Evolutionary conservation across 2,888 invertebrate genomes (phyloP).

Genomic region (Nebria salina): DNA sequence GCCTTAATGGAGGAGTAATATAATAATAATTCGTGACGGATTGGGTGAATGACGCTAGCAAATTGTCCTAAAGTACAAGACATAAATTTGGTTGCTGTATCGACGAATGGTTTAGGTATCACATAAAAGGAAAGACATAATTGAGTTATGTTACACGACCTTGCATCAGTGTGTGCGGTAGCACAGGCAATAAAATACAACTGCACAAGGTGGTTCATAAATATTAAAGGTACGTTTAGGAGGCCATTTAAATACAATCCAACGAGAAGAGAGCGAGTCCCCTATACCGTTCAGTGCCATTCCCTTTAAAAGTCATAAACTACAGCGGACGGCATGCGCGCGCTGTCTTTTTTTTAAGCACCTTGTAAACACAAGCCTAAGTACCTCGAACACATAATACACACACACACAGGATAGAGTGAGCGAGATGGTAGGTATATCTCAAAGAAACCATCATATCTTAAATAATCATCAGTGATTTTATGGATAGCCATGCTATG

Average conservation of each 20-base stretch:
- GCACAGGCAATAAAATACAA: slow-evolving; percentile 31
- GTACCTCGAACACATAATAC: slow-evolving; percentile 52
- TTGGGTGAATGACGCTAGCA: neutral
- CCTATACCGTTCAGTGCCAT: slow-evolving; percentile 22
- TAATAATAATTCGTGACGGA: neutral
- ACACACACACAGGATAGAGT: slow-evolving; percentile 6
- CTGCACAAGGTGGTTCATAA: slow-evolving; percentile 52
- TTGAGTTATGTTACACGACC: slow-evolving; percentile 38
- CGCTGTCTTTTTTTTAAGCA: slow-evolving; percentile 51
- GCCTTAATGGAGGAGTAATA: neutral
- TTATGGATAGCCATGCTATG: slow-evolving; percentile 59
- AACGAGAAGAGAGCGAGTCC: neutral
- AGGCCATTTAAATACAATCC: slow-evolving; percentile 56
- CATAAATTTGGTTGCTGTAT: slow-evolving; percentile 29
- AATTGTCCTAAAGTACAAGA: slow-evolving; percentile 23
- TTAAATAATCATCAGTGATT: slow-evolving; percentile 64
- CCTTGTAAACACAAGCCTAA: slow-evolving; percentile 61
- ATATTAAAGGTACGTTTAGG: slow-evolving; percentile 53
- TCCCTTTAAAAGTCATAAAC: slow-evolving; percentile 44
- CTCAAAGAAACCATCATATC: slow-evolving; percentile 51
- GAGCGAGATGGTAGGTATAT: too few relatives aligned
- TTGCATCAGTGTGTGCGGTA: slow-evolving; percentile 20
- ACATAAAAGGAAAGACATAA: slow-evolving; percentile 12
- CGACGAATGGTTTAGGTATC: neutral
- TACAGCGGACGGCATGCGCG: slow-evolving; percentile 21